Percentiles rank a stretch among this genome's conserved stretches.
Conservation (phyloP, 1,140 invertebrate genomes). For the Microplitis demolitor region DNA sequence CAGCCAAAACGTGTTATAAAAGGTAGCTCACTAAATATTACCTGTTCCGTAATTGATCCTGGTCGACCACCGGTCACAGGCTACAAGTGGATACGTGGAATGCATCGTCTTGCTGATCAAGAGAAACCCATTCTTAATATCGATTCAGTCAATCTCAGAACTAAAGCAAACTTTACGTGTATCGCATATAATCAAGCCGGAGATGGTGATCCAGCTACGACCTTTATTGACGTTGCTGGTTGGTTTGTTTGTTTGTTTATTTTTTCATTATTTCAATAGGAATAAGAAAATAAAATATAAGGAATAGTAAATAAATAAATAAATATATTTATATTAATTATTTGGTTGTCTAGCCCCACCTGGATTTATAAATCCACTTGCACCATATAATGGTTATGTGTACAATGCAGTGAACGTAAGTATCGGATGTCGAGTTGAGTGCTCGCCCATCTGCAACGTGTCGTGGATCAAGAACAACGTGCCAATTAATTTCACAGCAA, state of each 20-base stretch:
- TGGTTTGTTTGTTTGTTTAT: constrained; percentile 49
- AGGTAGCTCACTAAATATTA: constrained; percentile 75
- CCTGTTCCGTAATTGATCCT: constrained; percentile 79
- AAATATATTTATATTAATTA: not conserved
- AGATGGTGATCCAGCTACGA: constrained; percentile 72
- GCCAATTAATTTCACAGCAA: constrained; percentile 67
- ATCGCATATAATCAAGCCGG: constrained; percentile 82
- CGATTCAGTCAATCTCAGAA: constrained; percentile 79
- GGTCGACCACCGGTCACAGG: constrained; percentile 77
- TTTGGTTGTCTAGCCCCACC: constrained; percentile 72
- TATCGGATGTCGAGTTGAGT: constrained; percentile 86
- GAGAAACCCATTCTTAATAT: constrained; percentile 77
- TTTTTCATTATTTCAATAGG: not conserved
- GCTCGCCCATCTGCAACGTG: constrained; percentile 82
- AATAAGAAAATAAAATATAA: not conserved
- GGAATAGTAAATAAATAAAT: not conserved
- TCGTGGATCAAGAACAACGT: constrained; percentile 80
- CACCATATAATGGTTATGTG: constrained; percentile 79
- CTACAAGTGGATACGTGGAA: constrained; percentile 81
- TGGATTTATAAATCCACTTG: constrained; percentile 81
- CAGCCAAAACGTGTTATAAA: constrained; percentile 79
- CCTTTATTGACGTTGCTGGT: constrained; percentile 80
- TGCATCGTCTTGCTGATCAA: constrained; percentile 72
- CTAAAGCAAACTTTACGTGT: constrained; percentile 86
- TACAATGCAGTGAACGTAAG: constrained; percentile 77